Base-by-base conservation (phyloP, 2,797 vertebrate species). In the Petrocephalus schoutedeni region DNA sequence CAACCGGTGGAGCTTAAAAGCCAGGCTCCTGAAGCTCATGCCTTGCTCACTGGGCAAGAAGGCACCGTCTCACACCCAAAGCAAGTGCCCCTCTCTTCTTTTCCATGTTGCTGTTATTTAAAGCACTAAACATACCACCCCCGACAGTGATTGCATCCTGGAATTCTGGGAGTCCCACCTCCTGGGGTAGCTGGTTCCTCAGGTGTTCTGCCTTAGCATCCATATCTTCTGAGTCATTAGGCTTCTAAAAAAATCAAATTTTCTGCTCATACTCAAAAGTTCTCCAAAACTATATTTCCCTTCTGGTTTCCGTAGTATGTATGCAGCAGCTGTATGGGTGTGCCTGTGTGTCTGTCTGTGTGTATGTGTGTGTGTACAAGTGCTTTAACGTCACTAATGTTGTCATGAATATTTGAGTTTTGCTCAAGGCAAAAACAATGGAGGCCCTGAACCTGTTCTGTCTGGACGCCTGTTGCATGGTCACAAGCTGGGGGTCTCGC, bases 21-120 rank as follows among this genome's bases (percentile, higher is more conserved):
- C 97, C 94, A 96, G 97, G 64, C 97, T 98, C 95, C 94, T 96
- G 96, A 97, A 97, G 95, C 96, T 99, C 94, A 97, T 98, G 90
- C 96, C 96, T 91, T 98, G 97, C 93, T 97, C 96, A 91, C 92
- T 96, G 93, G 94, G 95, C 95, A 98, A 97, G 97, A 96, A 96
- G 88, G 92, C 96, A 88, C 96, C 97, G 91, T 94, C 96, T 95
- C 96, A 94, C 95, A 95, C 94, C 94, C 96, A 98, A 98, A 98
- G 98, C 98, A 98, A 99, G 98, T 99, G 95, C 84, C 49, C 32
- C 9, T 82, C 41, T 86, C 0, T 77, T 89, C 80, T 28, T 36
- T 28, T 53, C 54, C 89, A 28, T 87, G 59, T 87, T 87, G 54
- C 28, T 86, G 36, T 45, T 77, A 16, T 77, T 19, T 32, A 36